Evolutionary conservation across 2,888 invertebrate species (phyloP).

Genomic region (Loripinus fragilis): DNA sequence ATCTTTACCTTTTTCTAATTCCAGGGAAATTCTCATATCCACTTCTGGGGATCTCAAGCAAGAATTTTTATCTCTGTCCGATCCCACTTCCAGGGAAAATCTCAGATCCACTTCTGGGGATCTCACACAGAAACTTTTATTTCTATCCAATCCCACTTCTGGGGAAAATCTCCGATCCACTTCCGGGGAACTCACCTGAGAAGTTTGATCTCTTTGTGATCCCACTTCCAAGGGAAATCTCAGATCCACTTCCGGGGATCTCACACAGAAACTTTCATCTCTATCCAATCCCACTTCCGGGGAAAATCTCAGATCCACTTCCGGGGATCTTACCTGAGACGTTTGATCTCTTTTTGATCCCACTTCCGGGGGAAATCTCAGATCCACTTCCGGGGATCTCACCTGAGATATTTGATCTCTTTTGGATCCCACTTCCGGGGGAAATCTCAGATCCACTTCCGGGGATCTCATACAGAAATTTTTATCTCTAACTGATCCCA

Average conservation of each 20-base stretch:
- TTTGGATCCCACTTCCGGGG: not conserved
- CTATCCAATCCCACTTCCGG: slow-evolving; percentile 1
- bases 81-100: not conserved
- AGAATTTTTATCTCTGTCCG: too few relatives aligned
- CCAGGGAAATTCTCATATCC: slow-evolving; percentile 4
- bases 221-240: not conserved
- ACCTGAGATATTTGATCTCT: too few relatives aligned
- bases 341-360: too few relatives aligned
- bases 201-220: too few relatives aligned
- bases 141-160: not conserved
- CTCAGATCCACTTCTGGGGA: not conserved
- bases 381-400: too few relatives aligned
- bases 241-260: not conserved
- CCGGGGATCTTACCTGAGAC: too few relatives aligned
- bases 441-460: too few relatives aligned
- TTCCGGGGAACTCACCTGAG: slow-evolving; percentile 4
- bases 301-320: not conserved
- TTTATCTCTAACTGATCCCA: too few relatives aligned
- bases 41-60: not conserved
- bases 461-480: not conserved
- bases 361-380: too few relatives aligned
- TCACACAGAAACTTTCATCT: too few relatives aligned
- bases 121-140: too few relatives aligned
- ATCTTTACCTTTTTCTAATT: not conserved
- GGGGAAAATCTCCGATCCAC: not conserved